Percentiles rank a stretch among this genome's conserved stretches.
Evolutionary conservation across 2,888 invertebrate species (phyloP).

Genomic region (Scrobipalpa costella): DNA sequence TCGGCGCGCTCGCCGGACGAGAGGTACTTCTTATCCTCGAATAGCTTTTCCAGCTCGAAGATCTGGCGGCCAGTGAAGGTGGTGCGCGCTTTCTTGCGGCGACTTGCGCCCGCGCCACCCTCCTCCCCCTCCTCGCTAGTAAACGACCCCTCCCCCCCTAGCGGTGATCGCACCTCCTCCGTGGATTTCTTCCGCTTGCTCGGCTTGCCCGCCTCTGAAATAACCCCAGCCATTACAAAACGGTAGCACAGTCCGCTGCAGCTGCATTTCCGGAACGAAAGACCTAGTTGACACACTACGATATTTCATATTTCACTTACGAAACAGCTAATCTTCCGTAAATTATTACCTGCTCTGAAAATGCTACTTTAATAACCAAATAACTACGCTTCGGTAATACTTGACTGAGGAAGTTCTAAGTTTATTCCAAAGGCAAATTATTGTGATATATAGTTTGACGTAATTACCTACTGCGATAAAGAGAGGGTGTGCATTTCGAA

Average conservation of each 20-base stretch:
- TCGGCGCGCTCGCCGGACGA: conserved; percentile 96
- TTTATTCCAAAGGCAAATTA: not conserved
- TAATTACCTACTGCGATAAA: not conserved
- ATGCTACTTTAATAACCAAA: not conserved
- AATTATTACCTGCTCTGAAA: conserved; percentile 15
- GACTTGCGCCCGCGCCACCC: conserved; percentile 79
- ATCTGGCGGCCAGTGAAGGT: conserved; percentile 98
- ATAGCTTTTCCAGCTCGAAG: conserved; percentile 97
- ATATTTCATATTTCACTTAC: not conserved
- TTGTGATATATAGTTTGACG: too few relatives aligned
- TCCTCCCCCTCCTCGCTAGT: conserved; percentile 79
- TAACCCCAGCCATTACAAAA: conserved; percentile 4
- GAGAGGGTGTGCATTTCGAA: not conserved
- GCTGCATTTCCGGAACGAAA: conserved; percentile 9
- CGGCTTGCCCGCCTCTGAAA: conserved; percentile 47
- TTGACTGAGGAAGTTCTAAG: not conserved
- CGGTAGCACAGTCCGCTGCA: not conserved
- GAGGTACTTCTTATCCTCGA: conserved; percentile 97
- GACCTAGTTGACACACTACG: conserved; percentile 11
- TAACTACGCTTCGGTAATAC: not conserved
- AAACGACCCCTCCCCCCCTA: conserved; percentile 69
- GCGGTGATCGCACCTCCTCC: conserved; percentile 68
- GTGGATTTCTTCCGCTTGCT: conserved; percentile 75
- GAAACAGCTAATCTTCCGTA: conserved; percentile 18
- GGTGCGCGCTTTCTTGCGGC: conserved; percentile 92